Conservation (phyloP, 1,140 invertebrate genomes). For the Acromyrmex heyeri region DNA sequence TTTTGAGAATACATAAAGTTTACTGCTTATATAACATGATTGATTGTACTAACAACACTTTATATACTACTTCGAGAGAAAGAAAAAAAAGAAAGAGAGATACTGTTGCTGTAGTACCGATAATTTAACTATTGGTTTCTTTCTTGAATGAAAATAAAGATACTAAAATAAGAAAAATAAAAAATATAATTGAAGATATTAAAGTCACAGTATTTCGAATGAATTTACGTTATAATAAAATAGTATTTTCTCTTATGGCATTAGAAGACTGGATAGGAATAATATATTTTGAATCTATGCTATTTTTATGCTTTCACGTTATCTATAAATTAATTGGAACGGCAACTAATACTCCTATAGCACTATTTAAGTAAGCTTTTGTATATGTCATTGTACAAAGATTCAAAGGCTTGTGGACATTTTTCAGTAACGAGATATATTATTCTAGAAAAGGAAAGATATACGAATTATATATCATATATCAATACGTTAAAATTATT, state of each 20-base stretch:
- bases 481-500: too few relatives aligned
- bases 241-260: background rate
- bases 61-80: background rate
- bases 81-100: too few relatives aligned
- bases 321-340: conserved; percentile 8
- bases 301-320: conserved; percentile 5
- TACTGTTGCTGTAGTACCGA: conserved; percentile 37
- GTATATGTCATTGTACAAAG: conserved; percentile 29
- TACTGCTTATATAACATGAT: conserved; percentile 35
- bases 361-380: conserved; percentile 15
- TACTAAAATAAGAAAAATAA: background rate
- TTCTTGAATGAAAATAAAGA: background rate
- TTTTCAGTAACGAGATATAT: conserved; percentile 13
- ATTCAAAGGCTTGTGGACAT: conserved; percentile 6
- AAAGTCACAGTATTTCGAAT: conserved; percentile 35
- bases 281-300: background rate
- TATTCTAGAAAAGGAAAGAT: background rate
- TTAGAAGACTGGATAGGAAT: background rate
- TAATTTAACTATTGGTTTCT: background rate
- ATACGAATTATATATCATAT: background rate
- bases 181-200: conserved; percentile 20
- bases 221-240: conserved; percentile 15
- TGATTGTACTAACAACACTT: conserved; percentile 32
- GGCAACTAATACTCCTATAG: background rate
- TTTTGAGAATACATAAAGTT: conserved; percentile 44